A percentile compares a stretch with the other conserved stretches of the same genome.
Evolutionary conservation across 1,140 invertebrate genomes (phyloP).

Genomic region (Oryctes rhinoceros): DNA sequence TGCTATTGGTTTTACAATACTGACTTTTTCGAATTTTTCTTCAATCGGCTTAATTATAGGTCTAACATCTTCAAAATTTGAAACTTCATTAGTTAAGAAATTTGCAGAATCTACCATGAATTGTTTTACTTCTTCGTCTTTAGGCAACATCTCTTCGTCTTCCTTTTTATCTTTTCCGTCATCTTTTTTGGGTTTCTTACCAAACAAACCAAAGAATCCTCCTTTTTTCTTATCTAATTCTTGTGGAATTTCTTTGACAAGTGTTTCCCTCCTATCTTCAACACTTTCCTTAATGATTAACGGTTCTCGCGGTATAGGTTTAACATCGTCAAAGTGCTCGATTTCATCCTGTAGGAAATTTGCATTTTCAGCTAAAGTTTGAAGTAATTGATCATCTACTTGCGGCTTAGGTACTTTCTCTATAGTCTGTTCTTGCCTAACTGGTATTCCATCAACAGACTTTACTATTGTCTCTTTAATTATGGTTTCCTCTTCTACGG

Average conservation of each 20-base stretch:
- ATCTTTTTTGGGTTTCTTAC: constrained; percentile 45
- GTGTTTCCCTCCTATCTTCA: neutral
- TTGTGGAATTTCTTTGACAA: neutral
- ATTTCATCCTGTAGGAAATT: constrained; percentile 36
- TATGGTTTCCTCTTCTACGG: constrained; percentile 5
- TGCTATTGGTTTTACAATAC: neutral
- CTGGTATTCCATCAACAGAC: constrained; percentile 1
- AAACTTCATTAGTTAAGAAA: constrained; percentile 40
- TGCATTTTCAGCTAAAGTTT: neutral
- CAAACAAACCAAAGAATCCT: constrained; percentile 46
- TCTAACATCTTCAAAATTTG: constrained; percentile 42
- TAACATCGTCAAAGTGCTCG: constrained; percentile 37
- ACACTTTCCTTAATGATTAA: neutral
- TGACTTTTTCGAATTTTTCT: neutral
- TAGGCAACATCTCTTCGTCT: neutral
- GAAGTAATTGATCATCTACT: neutral
- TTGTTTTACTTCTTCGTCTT: constrained; percentile 31
- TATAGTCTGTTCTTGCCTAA: neutral
- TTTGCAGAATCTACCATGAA: constrained; percentile 23
- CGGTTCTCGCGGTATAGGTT: constrained; percentile 13
- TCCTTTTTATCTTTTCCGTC: constrained; percentile 40
- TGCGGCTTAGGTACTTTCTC: neutral
- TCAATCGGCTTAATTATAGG: neutral
- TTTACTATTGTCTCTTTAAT: constrained; percentile 23
- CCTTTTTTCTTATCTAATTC: constrained; percentile 38